These are phyloP conservation scores for Chaetodon trifasciatus DNA, from an alignment of 2,797 vertebrate species.

Conservation along the genomic window DNA sequence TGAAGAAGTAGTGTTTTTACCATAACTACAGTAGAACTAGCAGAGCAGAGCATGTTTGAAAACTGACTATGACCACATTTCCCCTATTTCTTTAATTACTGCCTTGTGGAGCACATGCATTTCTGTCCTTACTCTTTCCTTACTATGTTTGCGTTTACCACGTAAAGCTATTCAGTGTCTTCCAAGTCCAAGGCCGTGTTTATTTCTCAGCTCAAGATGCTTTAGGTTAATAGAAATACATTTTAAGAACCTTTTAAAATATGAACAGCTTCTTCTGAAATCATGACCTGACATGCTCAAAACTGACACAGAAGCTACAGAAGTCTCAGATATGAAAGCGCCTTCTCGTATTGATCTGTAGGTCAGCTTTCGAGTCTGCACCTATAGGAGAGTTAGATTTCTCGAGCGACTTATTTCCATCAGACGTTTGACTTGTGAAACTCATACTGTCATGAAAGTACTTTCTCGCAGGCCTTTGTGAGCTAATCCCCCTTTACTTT, in stretches of 20 bases:
- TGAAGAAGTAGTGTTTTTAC: conserved; percentile 22
- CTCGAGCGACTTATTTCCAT: conserved; percentile 26
- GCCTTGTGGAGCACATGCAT: neutral
- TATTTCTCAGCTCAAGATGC: neutral
- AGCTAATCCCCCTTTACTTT: conserved; percentile 46
- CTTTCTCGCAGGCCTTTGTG: conserved; percentile 40
- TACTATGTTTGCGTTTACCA: neutral
- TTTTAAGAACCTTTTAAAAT: neutral
- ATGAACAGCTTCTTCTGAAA: neutral
- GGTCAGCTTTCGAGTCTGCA: neutral
- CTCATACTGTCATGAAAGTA: conserved; percentile 36
- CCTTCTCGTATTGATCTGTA: neutral
- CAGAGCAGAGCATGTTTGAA: neutral
- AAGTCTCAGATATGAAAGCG: neutral
- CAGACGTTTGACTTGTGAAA: conserved; percentile 32
- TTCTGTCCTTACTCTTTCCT: neutral
- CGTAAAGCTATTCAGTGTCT: neutral
- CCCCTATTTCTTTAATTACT: too few species aligned
- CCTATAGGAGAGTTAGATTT: conserved; percentile 14
- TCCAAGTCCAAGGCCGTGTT: neutral
- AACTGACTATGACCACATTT: too few species aligned
- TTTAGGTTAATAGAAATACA: neutral
- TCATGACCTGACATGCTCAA: neutral
- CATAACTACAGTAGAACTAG: neutral
- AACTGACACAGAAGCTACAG: neutral